Conservation (phyloP, 2,113 vertebrate species). For the Bubo bubo region DNA sequence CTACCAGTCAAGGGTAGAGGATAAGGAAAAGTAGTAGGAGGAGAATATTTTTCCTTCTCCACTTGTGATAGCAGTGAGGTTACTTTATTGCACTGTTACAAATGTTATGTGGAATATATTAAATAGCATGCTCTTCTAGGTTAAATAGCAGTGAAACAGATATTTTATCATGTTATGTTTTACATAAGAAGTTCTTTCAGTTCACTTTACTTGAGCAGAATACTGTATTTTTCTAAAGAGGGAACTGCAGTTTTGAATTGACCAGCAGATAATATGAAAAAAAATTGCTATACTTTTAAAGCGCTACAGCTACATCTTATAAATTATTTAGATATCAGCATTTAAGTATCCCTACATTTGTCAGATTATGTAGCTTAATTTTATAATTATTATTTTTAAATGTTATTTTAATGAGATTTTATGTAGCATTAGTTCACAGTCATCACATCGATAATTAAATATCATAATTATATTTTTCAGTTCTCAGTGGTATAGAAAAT, state of each 20-base stretch:
- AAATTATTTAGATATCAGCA: background rate
- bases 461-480: background rate
- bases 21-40: background rate
- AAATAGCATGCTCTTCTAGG: background rate
- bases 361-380: background rate
- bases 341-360: background rate
- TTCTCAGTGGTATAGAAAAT: background rate
- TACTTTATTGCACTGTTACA: background rate
- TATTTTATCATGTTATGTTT: background rate
- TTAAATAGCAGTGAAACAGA: background rate
- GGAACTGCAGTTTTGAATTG: background rate
- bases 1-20: background rate
- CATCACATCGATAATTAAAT: background rate
- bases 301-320: background rate
- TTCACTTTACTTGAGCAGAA: background rate
- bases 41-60: background rate
- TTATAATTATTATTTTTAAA: background rate
- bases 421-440: background rate
- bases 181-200: background rate
- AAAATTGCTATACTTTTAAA: background rate
- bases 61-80: background rate
- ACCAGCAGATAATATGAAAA: background rate
- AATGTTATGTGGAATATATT: background rate
- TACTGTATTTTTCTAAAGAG: background rate
- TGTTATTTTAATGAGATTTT: background rate